Conservation (phyloP, 2,797 vertebrate genomes). For the Poeciliopsis gracilis region DNA sequence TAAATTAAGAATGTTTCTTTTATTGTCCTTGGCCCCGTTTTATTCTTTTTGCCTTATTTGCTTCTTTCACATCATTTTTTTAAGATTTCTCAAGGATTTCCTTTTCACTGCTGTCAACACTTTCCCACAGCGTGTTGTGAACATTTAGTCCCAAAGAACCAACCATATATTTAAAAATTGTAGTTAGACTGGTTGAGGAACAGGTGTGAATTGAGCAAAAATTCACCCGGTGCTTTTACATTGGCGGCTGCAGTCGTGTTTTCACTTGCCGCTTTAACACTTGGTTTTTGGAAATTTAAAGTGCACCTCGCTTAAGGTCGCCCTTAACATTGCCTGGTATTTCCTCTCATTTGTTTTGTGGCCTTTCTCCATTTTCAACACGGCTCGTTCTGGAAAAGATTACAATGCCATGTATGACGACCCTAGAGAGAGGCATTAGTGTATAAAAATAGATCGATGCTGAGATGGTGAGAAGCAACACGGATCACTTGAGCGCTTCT, state of each 20-base stretch:
- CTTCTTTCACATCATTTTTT: background rate
- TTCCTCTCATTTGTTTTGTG: background rate
- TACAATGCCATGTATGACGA: conserved; percentile 12
- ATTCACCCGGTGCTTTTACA: background rate
- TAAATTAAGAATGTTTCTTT: background rate
- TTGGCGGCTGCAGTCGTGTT: background rate
- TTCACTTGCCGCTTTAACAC: background rate
- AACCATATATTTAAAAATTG: background rate
- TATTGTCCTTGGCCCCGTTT: background rate
- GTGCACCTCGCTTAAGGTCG: no score
- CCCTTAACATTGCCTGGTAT: background rate
- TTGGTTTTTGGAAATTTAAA: background rate
- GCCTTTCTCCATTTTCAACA: background rate
- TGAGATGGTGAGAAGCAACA: conserved; percentile 33
- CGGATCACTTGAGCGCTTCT: conserved; percentile 37
- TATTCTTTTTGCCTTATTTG: background rate
- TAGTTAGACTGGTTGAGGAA: background rate
- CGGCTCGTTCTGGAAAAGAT: conserved; percentile 21
- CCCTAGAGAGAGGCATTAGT: conserved; percentile 33
- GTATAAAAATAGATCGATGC: conserved; percentile 25
- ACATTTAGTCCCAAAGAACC: background rate
- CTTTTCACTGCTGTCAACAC: background rate
- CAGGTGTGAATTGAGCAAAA: background rate
- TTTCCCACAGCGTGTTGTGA: background rate
- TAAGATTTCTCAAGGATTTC: background rate